phyloP scores from a whole-genome alignment of 2,888 invertebrate genomes.

The Gasteruption jaculator region DNA sequence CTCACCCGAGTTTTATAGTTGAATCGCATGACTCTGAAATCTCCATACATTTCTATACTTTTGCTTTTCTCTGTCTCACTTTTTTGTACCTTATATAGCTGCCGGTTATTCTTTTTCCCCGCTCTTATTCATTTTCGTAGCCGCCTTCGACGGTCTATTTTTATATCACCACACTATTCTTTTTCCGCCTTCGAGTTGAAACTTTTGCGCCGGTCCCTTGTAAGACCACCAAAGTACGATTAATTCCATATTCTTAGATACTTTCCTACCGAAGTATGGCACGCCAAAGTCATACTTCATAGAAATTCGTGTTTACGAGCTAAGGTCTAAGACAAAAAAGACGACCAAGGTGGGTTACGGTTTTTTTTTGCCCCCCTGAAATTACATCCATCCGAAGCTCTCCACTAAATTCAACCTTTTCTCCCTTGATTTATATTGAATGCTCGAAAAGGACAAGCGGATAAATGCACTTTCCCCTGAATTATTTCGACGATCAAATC shows the following conservation, averaged over 20 bases:
- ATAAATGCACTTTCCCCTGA: background rate
- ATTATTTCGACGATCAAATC: background rate
- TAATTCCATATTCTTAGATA: slow-evolving; percentile 45
- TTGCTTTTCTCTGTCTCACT: slow-evolving; percentile 18
- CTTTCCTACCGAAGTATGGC: slow-evolving; percentile 32
- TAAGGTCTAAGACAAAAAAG: slow-evolving; percentile 17
- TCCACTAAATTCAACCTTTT: too few relatives aligned
- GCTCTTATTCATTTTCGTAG: slow-evolving; percentile 25
- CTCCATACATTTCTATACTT: slow-evolving; percentile 41
- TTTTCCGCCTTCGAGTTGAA: slow-evolving; percentile 13
- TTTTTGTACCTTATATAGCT: slow-evolving; percentile 19
- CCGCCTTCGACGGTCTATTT: slow-evolving; percentile 38
- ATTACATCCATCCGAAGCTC: too few relatives aligned
- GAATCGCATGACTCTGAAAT: slow-evolving; percentile 51
- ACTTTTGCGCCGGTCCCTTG: slow-evolving; percentile 22
- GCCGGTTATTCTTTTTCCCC: slow-evolving; percentile 16
- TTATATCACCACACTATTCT: slow-evolving; percentile 43
- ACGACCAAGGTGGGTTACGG: too few relatives aligned
- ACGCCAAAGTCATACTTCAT: slow-evolving; percentile 40
- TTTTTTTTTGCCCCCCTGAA: too few relatives aligned
- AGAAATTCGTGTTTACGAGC: too few relatives aligned
- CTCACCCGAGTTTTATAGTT: slow-evolving; percentile 52
- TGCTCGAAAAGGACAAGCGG: too few relatives aligned
- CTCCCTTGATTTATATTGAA: too few relatives aligned
- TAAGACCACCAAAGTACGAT: too few relatives aligned